Base-by-base conservation (phyloP, 1,140 invertebrate species). In the Callitettix versicolor region DNA sequence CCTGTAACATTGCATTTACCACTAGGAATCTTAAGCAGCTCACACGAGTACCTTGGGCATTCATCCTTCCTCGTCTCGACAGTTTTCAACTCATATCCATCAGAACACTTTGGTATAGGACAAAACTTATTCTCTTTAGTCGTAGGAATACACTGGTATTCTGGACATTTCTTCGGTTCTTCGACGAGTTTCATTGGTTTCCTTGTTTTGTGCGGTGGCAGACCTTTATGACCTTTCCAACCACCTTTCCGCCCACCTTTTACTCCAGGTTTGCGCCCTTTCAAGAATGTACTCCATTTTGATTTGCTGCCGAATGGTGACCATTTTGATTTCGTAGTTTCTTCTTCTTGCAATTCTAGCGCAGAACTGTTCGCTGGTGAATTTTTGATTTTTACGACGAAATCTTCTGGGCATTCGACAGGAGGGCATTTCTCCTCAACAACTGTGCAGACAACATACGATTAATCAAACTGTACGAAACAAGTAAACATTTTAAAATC, bases 1-100 rank as follows among this genome's bases (percentile, higher is more conserved):
- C 84, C 82, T 15, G 80, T 85, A 1, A 89, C 68, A 58, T 84
- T 81, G 64, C 88, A 91, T 42, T 78, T 71, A 18, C 73, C 76
- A 50, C 83, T 79, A 2, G 75, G 73, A 1, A 77, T 73, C 1
- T 79, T 52, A 1, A 77, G 73, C 1, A 79, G 47, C 18, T 57
- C 53, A 59, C 85, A 88, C 3, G 71, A 69, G 60, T 81, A 84
- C 56, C 76, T 78, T 41, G 62, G 67, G 65, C 74, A 74, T 43
- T 63, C 58, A 54, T 62, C 62, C 30, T 43, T 30, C n/a, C n/a
- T 44, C 30, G 15, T 42, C 20, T 55, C 50, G 38, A 56, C 20
- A 20, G 15, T 51, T 18, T 50, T 15, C 34, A 59, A 33, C 18
- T 59, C 47, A 49, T 56, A 57, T 24, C 50, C 57, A n/a, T 58